Conservation (phyloP, 2,888 invertebrate genomes). For the Andrena flavipes region DNA sequence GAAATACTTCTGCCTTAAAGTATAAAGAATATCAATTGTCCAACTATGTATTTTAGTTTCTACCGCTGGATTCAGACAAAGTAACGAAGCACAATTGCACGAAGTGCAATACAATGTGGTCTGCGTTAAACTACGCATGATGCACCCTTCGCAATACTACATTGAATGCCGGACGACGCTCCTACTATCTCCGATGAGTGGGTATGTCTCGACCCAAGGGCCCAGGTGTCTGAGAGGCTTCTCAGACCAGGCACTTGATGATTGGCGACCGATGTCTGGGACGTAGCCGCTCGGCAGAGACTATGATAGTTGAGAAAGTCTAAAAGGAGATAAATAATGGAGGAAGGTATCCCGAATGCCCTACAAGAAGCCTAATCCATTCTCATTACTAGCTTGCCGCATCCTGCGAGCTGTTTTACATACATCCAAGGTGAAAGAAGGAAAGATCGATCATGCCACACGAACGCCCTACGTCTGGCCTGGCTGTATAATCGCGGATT, state of each 20-base stretch:
- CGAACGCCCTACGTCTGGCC: conserved; percentile 24
- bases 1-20: too few species aligned
- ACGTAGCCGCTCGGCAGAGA: not conserved
- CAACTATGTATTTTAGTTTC: too few species aligned
- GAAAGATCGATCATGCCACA: conserved; percentile 43
- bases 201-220: not conserved
- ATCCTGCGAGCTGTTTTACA: not conserved
- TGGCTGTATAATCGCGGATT: conserved; percentile 49
- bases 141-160: too few species aligned
- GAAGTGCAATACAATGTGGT: too few species aligned
- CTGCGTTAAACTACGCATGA: too few species aligned
- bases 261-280: not conserved
- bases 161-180: too few species aligned
- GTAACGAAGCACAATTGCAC: too few species aligned
- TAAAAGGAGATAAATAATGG: not conserved
- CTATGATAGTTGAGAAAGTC: not conserved
- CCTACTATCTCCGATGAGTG: not conserved
- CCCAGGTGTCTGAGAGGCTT: not conserved
- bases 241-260: not conserved
- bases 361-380: conserved; percentile 1
- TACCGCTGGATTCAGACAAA: too few species aligned
- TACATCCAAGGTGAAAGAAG: not conserved
- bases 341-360: not conserved
- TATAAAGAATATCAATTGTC: too few species aligned
- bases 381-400: not conserved